Conservation (phyloP, 1,140 invertebrate species). For the Asobara japonica region DNA sequence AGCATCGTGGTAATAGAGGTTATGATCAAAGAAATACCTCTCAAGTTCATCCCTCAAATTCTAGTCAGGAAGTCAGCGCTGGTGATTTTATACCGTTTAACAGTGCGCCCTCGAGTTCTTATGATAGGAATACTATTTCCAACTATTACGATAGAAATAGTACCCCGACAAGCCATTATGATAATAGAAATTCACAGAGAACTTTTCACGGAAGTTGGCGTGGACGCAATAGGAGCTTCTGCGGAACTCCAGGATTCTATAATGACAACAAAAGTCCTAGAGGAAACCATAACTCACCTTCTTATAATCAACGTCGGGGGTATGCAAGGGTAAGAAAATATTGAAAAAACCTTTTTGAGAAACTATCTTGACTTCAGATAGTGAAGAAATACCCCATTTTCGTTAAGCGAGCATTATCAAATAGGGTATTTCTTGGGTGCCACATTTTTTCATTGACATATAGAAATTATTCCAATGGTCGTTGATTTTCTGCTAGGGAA, state of each 20-base stretch:
- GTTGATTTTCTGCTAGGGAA: too few relatives aligned
- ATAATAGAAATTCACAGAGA: conserved; percentile 22
- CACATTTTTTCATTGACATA: too few relatives aligned
- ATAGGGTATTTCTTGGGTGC: too few relatives aligned
- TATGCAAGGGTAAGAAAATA: not conserved
- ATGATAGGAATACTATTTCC: conserved; percentile 32
- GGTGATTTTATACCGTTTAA: conserved; percentile 50
- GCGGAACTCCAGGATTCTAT: conserved; percentile 29
- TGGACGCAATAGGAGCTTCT: conserved; percentile 26
- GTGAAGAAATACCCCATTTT: too few relatives aligned
- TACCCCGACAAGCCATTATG: conserved; percentile 35
- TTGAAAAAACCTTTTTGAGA: too few relatives aligned
- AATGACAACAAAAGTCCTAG: conserved; percentile 26
- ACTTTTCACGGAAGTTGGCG: conserved; percentile 33
- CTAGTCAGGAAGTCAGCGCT: not conserved
- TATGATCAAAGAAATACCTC: conserved; percentile 35
- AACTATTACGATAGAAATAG: conserved; percentile 32
- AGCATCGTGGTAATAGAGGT: conserved; percentile 35
- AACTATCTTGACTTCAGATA: not conserved
- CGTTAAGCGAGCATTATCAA: too few relatives aligned
- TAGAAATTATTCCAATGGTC: too few relatives aligned
- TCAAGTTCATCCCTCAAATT: conserved; percentile 27
- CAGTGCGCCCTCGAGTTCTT: conserved; percentile 35
- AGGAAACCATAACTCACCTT: conserved; percentile 2
- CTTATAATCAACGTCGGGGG: not conserved